Percentiles rank a stretch among this genome's conserved stretches.
phyloP scores from a whole-genome alignment of 2,113 vertebrate species.

The Mormoops blainvillei region DNA sequence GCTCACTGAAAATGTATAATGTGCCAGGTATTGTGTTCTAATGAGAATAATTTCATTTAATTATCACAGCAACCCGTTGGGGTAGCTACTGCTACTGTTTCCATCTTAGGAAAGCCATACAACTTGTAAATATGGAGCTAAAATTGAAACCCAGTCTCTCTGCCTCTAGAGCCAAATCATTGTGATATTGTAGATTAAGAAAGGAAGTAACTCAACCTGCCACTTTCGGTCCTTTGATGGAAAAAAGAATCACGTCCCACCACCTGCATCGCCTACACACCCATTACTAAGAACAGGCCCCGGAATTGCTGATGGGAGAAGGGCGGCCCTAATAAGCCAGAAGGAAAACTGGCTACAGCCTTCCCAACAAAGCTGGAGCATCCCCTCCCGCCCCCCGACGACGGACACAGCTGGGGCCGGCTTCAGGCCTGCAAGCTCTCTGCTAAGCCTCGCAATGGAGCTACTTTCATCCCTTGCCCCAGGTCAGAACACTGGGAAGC shows the following conservation, averaged over 20 bases:
- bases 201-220: background rate
- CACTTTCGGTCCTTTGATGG: background rate
- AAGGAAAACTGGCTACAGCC: accelerated
- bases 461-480: background rate
- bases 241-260: background rate
- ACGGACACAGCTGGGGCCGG: background rate
- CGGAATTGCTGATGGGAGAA: background rate
- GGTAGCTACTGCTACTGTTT: background rate
- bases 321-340: background rate
- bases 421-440: background rate
- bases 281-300: background rate
- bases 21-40: background rate
- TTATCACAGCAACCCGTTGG: background rate
- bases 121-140: background rate
- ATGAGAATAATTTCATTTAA: background rate
- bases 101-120: background rate
- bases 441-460: background rate
- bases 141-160: background rate
- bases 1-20: background rate
- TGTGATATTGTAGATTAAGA: background rate
- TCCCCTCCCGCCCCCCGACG: accelerated
- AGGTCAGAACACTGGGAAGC: background rate
- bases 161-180: background rate
- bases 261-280: too few species aligned
- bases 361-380: background rate